Evolutionary conservation across 2,888 invertebrate species (phyloP).

Genomic region (Trichopoda pennipes): DNA sequence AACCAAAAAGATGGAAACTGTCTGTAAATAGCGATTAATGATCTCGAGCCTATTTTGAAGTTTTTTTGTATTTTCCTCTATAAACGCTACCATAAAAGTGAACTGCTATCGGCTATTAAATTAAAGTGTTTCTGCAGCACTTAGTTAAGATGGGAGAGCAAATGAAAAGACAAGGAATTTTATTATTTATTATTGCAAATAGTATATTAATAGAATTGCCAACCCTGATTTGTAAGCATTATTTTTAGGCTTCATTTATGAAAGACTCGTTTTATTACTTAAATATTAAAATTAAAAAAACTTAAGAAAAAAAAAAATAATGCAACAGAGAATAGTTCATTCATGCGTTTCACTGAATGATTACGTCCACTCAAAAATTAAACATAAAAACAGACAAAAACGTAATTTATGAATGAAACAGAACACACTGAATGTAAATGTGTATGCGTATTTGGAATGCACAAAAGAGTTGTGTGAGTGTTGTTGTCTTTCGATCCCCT

Average conservation of each 20-base stretch:
- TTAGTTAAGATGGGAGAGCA: no score
- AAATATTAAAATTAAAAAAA: slow-evolving; percentile 3
- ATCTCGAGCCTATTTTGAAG: no score
- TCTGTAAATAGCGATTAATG: no score
- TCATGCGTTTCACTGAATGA: slow-evolving; percentile 66
- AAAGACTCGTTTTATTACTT: slow-evolving; percentile 29
- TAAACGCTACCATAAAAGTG: no score
- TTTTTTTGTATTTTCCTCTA: no score
- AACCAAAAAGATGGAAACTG: no score
- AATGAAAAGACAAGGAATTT: no score
- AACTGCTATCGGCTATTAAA: no score
- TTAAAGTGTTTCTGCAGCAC: no score
- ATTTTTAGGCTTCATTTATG: background rate
- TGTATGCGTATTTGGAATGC: background rate
- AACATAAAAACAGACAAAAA: slow-evolving; percentile 8
- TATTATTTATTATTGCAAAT: no score
- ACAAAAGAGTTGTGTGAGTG: background rate
- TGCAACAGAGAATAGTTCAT: slow-evolving; percentile 41
- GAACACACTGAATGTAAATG: background rate
- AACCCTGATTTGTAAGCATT: background rate
- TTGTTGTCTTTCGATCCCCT: slow-evolving; percentile 11
- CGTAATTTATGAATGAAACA: slow-evolving; percentile 50
- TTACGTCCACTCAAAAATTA: slow-evolving; percentile 60
- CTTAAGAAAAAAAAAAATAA: background rate
- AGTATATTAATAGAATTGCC: background rate